Conservation (phyloP, 2,113 vertebrate species). For the Malurus melanocephalus region DNA sequence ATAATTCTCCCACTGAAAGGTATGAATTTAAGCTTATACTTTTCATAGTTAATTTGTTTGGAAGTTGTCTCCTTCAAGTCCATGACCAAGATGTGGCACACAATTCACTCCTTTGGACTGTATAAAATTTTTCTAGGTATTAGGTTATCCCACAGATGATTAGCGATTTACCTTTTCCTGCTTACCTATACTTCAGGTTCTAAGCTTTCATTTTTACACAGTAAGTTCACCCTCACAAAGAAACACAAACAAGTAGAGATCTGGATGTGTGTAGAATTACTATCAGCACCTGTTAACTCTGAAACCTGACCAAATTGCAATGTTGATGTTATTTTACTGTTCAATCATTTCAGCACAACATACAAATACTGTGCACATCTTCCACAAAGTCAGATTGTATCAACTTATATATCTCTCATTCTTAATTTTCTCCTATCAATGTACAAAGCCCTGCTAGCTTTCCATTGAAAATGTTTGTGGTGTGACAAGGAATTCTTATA, state of each 20-base stretch:
- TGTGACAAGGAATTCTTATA: slow-evolving; percentile 13
- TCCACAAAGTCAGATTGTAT: neutral
- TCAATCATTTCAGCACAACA: neutral
- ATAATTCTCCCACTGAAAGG: neutral
- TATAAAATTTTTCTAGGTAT: neutral
- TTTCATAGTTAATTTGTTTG: neutral
- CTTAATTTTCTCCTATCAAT: neutral
- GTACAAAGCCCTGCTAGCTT: neutral
- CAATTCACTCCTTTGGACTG: neutral
- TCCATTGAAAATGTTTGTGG: neutral
- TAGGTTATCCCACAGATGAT: neutral
- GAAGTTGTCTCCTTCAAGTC: neutral
- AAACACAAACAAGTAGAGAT: neutral
- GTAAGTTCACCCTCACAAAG: neutral
- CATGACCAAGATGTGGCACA: neutral
- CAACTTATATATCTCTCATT: neutral
- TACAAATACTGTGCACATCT: neutral
- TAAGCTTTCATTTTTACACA: neutral
- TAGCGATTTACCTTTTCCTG: neutral
- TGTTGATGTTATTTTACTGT: neutral
- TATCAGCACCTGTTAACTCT: neutral
- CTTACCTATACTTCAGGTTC: neutral
- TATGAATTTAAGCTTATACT: neutral
- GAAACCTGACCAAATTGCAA: neutral
- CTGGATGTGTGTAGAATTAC: neutral